Base-by-base conservation (phyloP, 2,113 vertebrate species). In the Acinonyx jubatus region DNA sequence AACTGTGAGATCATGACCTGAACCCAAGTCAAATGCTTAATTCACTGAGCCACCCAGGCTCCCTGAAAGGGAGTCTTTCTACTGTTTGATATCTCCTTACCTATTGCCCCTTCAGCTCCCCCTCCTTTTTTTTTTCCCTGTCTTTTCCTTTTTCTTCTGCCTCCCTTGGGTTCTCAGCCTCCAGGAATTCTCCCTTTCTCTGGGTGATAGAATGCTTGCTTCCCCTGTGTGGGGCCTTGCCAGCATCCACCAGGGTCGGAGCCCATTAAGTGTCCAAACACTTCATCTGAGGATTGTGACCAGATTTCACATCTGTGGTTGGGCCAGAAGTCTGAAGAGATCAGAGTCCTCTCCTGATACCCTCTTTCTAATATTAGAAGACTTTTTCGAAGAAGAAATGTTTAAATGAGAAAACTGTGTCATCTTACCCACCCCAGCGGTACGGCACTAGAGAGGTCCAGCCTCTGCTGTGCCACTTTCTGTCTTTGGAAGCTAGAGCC, bases 401-500 rank as follows among this genome's bases (percentile, higher is more conserved):
- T 92, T 68, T 68, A 25, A 57, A 15, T 74, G 95, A 38, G 23
- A 82, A 84, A 94, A 21, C 57, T 3, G 0, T 33, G 4, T 61
- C n/a, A 7, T 78, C 15, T 33, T 29, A n/a, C 7, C 89, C 36
- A 19, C 33, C n/a, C 38, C 16, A 1, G 13, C 18, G 0, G 0
- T 29, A 10, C 29, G 12, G 4, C 0, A 0, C 78, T 36, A n/a
- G 13, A 25, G 16, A 38, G 5, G 4, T 19, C 55, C 48, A 66
- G 82, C 45, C 84, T 63, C 38, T 33, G 10, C 25, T 3, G 5
- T 36, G 92, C 63, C 7, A 4, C 5, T 68, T 48, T 48, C 76
- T 38, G 78, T 82, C 89, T 90, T 78, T 15, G 74, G 83, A 66
- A 68, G 73, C 61, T 68, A 71, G 84, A 83, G 74, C 74, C 12